phyloP scores from a whole-genome alignment of 1,140 invertebrate species.

The Danaus melanippus region DNA sequence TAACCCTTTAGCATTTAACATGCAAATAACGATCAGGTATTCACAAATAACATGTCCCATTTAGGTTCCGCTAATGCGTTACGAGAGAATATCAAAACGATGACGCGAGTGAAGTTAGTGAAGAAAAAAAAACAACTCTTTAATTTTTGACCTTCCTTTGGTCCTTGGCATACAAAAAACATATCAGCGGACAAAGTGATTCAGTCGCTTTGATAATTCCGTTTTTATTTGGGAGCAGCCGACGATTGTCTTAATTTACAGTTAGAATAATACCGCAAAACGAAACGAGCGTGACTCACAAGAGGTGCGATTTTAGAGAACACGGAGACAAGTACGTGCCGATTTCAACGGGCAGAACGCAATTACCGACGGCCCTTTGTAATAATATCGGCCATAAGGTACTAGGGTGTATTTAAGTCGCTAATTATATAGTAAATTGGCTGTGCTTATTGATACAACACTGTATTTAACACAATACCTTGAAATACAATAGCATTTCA shows the following conservation, averaged over 20 bases:
- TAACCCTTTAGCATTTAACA: background rate
- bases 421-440: conserved; percentile 14
- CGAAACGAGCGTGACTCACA: conserved; percentile 23
- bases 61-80: too few relatives aligned
- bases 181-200: conserved; percentile 24
- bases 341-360: conserved; percentile 31
- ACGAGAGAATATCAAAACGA: conserved; percentile 13
- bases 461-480: conserved; percentile 3
- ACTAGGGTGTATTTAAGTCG: conserved; percentile 15
- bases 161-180: conserved; percentile 56
- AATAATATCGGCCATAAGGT: conserved; percentile 33
- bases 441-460: too few relatives aligned
- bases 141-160: conserved; percentile 51
- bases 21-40: too few relatives aligned
- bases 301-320: conserved; percentile 42
- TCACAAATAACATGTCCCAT: too few relatives aligned
- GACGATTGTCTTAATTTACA: conserved; percentile 41
- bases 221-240: conserved; percentile 27
- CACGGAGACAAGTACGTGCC: conserved; percentile 34
- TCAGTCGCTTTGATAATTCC: conserved; percentile 9
- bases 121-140: conserved; percentile 63
- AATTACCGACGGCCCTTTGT: conserved; percentile 48
- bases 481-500: conserved; percentile 8
- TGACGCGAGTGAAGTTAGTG: conserved; percentile 36
- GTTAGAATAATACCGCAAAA: conserved; percentile 15